These are phyloP conservation scores for Pimephales promelas DNA, from an alignment of 2,113 vertebrate species.

Conservation along the genomic window DNA sequence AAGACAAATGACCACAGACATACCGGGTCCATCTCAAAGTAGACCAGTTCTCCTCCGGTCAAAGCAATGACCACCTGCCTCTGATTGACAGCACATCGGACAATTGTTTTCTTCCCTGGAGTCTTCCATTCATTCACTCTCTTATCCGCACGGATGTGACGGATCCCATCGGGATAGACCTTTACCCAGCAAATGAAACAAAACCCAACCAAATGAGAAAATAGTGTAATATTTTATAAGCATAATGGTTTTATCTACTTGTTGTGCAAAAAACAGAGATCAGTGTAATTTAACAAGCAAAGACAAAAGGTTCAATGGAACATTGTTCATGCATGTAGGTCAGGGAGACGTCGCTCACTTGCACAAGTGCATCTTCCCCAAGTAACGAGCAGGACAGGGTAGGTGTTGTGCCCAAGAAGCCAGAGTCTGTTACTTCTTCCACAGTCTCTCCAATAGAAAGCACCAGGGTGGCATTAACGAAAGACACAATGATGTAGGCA, in stretches of 20 bases:
- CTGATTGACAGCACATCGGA: slow-evolving; percentile 97
- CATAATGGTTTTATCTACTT: neutral
- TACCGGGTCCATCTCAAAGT: slow-evolving; percentile 99
- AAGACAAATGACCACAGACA: slow-evolving; percentile 49
- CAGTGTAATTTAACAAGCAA: neutral
- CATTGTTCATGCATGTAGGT: neutral
- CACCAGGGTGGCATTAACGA: slow-evolving; percentile 96
- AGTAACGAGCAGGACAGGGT: slow-evolving; percentile 96
- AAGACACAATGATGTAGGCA: slow-evolving; percentile 98
- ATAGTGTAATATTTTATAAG: neutral
- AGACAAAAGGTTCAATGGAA: neutral
- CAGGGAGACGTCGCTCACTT: slow-evolving; percentile 74
- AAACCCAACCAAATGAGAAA: neutral
- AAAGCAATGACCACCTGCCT: slow-evolving; percentile 97
- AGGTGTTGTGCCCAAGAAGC: slow-evolving; percentile 95
- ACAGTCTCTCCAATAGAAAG: slow-evolving; percentile 98
- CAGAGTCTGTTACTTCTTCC: slow-evolving; percentile 98
- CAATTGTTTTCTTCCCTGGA: slow-evolving; percentile 96
- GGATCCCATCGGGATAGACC: slow-evolving; percentile 98
- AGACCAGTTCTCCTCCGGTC: slow-evolving; percentile 96
- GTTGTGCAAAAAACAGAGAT: too few relatives aligned
- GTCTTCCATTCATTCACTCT: slow-evolving; percentile 99
- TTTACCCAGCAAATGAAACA: slow-evolving; percentile 55
- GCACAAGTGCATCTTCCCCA: slow-evolving; percentile 95
- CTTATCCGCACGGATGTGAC: slow-evolving; percentile 96